These are phyloP conservation scores for Dendrophyllia cribrosa DNA, from an alignment of 64 coral and sea anemone genomes.

Conservation along the genomic window DNA sequence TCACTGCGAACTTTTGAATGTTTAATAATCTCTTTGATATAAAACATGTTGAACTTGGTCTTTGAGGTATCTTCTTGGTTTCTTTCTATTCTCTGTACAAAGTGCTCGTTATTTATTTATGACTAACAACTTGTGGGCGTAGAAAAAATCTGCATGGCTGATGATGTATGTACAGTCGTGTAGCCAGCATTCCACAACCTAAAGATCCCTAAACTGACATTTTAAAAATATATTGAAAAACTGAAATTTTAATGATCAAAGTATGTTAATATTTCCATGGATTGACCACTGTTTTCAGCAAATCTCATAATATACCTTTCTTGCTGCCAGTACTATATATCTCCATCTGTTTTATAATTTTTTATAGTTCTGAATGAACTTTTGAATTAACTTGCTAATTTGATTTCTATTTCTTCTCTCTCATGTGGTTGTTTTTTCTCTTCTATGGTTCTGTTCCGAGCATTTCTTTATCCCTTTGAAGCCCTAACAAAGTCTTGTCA, in stretches of 20 bases:
- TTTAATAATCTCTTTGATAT: neutral
- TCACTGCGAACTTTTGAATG: neutral
- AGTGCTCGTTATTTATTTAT: slow-evolving; percentile 50
- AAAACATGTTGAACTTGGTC: neutral
- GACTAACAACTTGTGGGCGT: slow-evolving; percentile 18
- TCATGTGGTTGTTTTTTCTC: neutral
- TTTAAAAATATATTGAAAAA: neutral
- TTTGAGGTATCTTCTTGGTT: neutral
- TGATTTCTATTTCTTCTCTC: neutral
- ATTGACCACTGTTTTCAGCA: neutral
- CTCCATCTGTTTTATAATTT: neutral
- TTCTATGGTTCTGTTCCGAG: no score
- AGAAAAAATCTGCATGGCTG: neutral
- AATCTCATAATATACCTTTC: neutral
- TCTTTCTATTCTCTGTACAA: neutral
- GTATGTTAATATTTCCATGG: neutral
- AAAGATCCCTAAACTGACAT: no score
- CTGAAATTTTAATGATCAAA: neutral
- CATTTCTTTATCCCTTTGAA: no score
- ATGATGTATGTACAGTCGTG: neutral
- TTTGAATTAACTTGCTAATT: slow-evolving; percentile 8
- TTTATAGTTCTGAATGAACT: slow-evolving; percentile 2
- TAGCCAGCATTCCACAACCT: neutral
- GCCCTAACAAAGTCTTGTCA: no score
- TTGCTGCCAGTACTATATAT: slow-evolving; percentile 9